Evolutionary conservation across 2,888 invertebrate species (phyloP).

Genomic region (Chesias legatella): DNA sequence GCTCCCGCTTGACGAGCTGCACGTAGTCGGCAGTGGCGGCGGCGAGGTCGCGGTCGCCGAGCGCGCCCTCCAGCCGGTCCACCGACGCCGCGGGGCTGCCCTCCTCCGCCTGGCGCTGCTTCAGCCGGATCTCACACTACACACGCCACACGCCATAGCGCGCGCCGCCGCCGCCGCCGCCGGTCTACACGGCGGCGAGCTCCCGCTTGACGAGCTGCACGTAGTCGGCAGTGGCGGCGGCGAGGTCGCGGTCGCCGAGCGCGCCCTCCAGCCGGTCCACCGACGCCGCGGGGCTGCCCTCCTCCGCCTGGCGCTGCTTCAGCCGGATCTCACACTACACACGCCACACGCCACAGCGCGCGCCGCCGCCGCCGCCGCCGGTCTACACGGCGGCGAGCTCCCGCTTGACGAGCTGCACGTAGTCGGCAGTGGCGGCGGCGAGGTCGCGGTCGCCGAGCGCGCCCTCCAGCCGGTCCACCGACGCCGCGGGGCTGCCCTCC

Average conservation of each 20-base stretch:
- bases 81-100: too few species aligned
- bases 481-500: conserved; percentile 41
- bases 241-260: background rate
- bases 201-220: conserved; percentile 7
- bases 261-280: background rate
- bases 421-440: conserved; percentile 45
- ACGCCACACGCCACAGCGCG: too few species aligned
- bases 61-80: background rate
- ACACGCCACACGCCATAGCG: too few species aligned
- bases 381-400: conserved; percentile 25
- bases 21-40: conserved; percentile 1
- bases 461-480: conserved; percentile 34
- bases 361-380: too few species aligned
- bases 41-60: background rate
- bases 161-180: too few species aligned
- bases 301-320: too few species aligned
- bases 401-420: conserved; percentile 44
- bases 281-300: too few species aligned
- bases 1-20: conserved; percentile 9
- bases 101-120: too few species aligned
- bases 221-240: conserved; percentile 2
- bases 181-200: background rate
- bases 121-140: too few species aligned
- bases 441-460: conserved; percentile 55
- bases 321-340: conserved; percentile 89